Evolutionary conservation across 2,888 invertebrate genomes (phyloP), one percentile per base, ranked within the genome.

Genomic region (Stenichneumon culpator): DNA sequence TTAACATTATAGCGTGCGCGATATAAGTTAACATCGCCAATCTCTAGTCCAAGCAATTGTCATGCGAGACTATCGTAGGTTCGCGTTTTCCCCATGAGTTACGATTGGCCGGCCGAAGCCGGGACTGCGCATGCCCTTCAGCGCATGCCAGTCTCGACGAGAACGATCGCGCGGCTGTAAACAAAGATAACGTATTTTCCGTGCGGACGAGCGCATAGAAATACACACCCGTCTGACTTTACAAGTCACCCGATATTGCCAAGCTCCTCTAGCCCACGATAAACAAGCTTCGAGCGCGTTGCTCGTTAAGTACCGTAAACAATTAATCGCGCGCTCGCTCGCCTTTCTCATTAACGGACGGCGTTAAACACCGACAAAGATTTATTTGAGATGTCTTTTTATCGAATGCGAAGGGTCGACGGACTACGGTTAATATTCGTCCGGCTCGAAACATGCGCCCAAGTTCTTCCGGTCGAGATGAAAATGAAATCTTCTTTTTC

Each of bases 281-380:
- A 63, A 69, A 75, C 69, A 75, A 75, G 50, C 74, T 69, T 60
- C 28, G 11, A 16, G 47, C 69, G 65, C 16, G 74, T 3, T 14
- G 28, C n/a, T 32, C 52, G 54, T 32, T 60, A 44, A 63, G 22
- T 47, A 36, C 68, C 74, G 74, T 80, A 80, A 80, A 80, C 47
- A 80, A 68, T 74, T 47, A 39, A 28, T 57, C 68, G 36, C 11
- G 22, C 36, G 2, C 36, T 5, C 11, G 36, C 44, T 44, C 14
- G 14, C 16, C 32, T 16, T n/a, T 32, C 25, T 36, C 22, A 25
- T 67, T 67, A 75, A 60, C 25, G n/a, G n/a, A 44, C 22, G n/a
- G 25, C 57, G 32, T 25, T 28, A 28, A 32, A 60, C 44, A 9
- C 60, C 25, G 28, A 32, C 28, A 2, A 3, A 11, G 19, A 36